Evolutionary conservation across 2,113 vertebrate species (phyloP).

Genomic region (Nipponia nippon): DNA sequence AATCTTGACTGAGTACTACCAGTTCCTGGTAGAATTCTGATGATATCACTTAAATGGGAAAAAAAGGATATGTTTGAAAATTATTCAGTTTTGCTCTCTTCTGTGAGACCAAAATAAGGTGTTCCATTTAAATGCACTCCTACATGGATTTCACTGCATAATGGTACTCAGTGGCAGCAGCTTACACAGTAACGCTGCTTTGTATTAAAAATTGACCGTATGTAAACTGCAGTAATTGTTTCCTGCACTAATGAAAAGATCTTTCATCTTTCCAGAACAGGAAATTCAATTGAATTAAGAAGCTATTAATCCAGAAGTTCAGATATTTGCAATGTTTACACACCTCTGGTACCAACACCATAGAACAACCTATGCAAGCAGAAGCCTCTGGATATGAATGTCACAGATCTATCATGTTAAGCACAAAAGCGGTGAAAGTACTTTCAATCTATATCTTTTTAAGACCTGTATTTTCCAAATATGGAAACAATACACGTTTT

Average conservation of each 20-base stretch:
- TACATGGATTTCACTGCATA: neutral
- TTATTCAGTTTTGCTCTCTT: neutral
- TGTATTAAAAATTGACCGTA: constrained; percentile 52
- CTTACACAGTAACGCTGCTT: constrained; percentile 29
- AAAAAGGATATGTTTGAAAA: neutral
- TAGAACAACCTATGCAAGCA: neutral
- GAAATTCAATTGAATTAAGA: constrained; percentile 22
- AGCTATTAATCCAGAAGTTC: constrained; percentile 38
- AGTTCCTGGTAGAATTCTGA: neutral
- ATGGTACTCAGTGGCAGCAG: constrained; percentile 11
- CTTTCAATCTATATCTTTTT: neutral
- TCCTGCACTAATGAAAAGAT: constrained; percentile 45
- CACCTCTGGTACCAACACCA: constrained; percentile 3
- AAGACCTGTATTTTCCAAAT: neutral
- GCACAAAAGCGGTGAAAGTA: neutral
- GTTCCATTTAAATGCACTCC: constrained; percentile 5
- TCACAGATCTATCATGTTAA: neutral
- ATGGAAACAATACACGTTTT: neutral
- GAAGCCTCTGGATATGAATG: neutral
- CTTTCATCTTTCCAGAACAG: constrained; percentile 34
- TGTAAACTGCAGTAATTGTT: constrained; percentile 38
- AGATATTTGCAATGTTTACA: neutral
- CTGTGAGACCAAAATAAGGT: neutral
- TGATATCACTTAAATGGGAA: neutral
- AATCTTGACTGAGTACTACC: neutral